Evolutionary conservation across 1,140 invertebrate genomes (phyloP).

Genomic region (Musca vetustissima): DNA sequence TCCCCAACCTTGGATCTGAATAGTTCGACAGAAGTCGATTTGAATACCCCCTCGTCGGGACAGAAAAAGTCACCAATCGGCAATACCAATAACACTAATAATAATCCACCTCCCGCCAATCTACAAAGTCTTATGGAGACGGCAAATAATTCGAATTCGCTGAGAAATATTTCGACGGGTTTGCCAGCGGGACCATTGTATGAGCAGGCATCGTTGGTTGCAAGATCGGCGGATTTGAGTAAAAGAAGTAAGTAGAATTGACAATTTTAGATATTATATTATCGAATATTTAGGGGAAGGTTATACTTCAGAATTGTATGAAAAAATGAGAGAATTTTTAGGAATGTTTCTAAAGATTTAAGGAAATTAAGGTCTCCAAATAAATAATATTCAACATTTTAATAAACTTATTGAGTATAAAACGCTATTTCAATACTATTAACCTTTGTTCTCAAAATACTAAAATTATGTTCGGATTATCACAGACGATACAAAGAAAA

Average conservation of each 20-base stretch:
- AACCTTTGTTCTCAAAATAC: too few relatives aligned
- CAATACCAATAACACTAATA: not conserved
- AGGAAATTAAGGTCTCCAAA: too few relatives aligned
- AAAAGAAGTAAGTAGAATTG: conserved; percentile 23
- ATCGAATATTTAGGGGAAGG: not conserved
- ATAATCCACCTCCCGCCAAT: not conserved
- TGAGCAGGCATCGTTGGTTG: not conserved
- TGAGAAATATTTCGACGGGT: conserved; percentile 30
- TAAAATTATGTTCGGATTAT: too few relatives aligned
- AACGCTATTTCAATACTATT: too few relatives aligned
- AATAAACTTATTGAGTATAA: too few relatives aligned
- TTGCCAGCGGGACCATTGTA: conserved; percentile 1
- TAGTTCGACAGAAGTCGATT: conserved; percentile 48
- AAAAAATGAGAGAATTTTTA: too few relatives aligned
- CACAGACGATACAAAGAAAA: too few relatives aligned
- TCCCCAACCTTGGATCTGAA: conserved; percentile 52
- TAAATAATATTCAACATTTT: too few relatives aligned
- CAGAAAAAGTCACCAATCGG: conserved; percentile 8
- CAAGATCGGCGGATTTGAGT: not conserved
- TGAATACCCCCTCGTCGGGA: conserved; percentile 20
- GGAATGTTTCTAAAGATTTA: too few relatives aligned
- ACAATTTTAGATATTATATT: not conserved
- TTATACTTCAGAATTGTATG: not conserved
- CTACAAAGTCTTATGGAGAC: conserved; percentile 37
- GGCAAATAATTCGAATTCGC: conserved; percentile 29